Evolutionary conservation across 1,140 invertebrate species (phyloP), one percentile per base, ranked within the genome.

Genomic region (Babylonia areolata): DNA sequence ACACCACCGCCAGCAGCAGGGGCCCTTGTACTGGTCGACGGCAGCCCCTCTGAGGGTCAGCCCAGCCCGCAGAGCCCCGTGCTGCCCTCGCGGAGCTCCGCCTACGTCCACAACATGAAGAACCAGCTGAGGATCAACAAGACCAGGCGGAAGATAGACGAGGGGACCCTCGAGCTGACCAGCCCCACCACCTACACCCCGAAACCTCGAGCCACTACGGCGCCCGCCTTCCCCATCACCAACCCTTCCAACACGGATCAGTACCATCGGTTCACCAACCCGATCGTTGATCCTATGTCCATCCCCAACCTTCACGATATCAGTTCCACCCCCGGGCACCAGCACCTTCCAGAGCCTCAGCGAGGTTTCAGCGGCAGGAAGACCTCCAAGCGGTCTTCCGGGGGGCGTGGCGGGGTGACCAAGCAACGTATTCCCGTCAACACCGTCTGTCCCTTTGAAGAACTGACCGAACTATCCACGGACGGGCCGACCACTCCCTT

Each of bases 101-200:
- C 84, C 77, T 79, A 82, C 82, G 58, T 81, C 87, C 46, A 84
- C 82, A 81, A 86, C 51, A 31, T 64, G 51, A 64, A 77, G 85
- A 31, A 54, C 73, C 28, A 64, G 40, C 73, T 83, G 46, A 51
- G 39, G 54, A 28, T 85, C n/a, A 82, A 77, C 39, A 46, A 46
- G 6, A 46, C 69, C 75, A 2, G 77, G 54, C 33, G 54, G 12
- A 5, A 64, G 79, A 58, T 79, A 37, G 31, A 64, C 40, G 77
- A 79, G 28, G 51, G 40, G 3, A 33, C 3, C 28, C 23, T 80
- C 3, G 2, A 15, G 75, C 9, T 31, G 31, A 12, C 6, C 12
- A 54, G 28, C 78, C 9, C 78, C 9, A 2, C 15, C 42, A 54
- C 78, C 42, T 80, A 80, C 78, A 54, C n/a, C 28, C 78, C 78